Base-by-base conservation (phyloP, 2,797 vertebrate species). In the Sparidentex hasta region DNA sequence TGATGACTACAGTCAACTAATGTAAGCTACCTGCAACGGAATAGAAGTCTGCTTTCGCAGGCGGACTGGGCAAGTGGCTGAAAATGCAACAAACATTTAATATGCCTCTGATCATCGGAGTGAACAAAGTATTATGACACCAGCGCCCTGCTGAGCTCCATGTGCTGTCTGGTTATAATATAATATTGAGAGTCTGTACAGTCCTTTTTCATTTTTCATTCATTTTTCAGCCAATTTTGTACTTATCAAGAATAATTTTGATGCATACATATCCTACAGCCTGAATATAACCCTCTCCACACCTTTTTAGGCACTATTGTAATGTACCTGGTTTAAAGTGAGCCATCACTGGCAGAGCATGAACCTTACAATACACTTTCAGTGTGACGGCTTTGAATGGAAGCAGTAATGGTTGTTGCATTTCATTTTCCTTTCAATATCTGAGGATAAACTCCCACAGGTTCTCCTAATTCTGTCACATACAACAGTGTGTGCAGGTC, bases 1-100 rank as follows among this genome's bases (percentile, higher is more conserved):
- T 89, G 85, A 90, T 85, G 59, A 65, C 57, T 74, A 70, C 62
- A 76, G 84, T 52, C 72, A 46, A 48, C 71, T 78, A 69, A 80
- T 76, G 56, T 73, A 72, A 79, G 68, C 68, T 75, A 82, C 80
- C 80, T 89, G 81, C 70, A 77, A 33, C 76, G 57, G 76, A 73
- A 68, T 4, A 65, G 25, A 72, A 52, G 56, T 54, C 33, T 52
- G 51, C 27, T 67, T 77, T 81, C 55, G 48, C 9, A 38, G 48
- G 55, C 74, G 17, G 44, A 59, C 18, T 43, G 56, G 43, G 52
- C 51, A 61, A 66, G 62, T 0, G 29, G 33, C 61, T 66, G n/a
- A 65, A 75, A 84, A 71, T 47, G 29, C 56, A 71, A 51, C 64
- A 75, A 77, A 58, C 7, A 83, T 68, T 21, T 70, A 72, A 69